These are phyloP conservation scores for Flexamia atlantica DNA, from an alignment of 2,888 invertebrate species.

Conservation along the genomic window DNA sequence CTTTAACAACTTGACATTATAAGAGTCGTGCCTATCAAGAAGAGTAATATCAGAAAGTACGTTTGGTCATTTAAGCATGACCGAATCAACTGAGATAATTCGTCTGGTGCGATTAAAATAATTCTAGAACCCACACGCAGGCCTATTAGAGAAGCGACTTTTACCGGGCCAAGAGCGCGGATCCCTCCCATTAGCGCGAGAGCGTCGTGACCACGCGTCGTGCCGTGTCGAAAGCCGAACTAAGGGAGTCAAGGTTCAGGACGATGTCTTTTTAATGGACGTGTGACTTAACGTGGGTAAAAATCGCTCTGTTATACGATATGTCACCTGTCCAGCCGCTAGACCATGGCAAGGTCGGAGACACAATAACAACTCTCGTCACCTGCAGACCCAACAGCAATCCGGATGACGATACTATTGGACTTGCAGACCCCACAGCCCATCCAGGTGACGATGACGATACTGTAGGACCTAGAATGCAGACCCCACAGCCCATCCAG, in stretches of 20 bases:
- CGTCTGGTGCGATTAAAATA: no score
- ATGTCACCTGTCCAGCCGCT: slow-evolving; percentile 11
- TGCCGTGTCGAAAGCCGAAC: slow-evolving; percentile 27
- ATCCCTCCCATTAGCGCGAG: slow-evolving; percentile 1
- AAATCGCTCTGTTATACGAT: slow-evolving; percentile 24
- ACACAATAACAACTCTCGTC: not conserved
- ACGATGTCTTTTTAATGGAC: not conserved
- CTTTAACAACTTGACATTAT: no score
- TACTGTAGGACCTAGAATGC: no score
- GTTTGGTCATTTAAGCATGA: no score
- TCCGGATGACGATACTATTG: no score
- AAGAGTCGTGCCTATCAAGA: no score
- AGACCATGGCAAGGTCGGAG: not conserved
- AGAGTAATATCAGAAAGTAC: no score
- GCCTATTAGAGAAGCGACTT: not conserved
- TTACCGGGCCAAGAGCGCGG: slow-evolving; percentile 1
- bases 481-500: no score
- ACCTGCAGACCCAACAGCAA: no score
- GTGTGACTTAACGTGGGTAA: slow-evolving; percentile 29
- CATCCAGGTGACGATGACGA: no score
- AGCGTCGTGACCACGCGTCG: slow-evolving; percentile 3
- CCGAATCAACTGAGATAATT: no score
- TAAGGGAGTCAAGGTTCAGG: slow-evolving; percentile 32
- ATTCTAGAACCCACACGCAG: not conserved
- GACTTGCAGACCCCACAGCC: no score